Conservation (phyloP, 2,797 vertebrate species). For the Scleropages formosus region DNA sequence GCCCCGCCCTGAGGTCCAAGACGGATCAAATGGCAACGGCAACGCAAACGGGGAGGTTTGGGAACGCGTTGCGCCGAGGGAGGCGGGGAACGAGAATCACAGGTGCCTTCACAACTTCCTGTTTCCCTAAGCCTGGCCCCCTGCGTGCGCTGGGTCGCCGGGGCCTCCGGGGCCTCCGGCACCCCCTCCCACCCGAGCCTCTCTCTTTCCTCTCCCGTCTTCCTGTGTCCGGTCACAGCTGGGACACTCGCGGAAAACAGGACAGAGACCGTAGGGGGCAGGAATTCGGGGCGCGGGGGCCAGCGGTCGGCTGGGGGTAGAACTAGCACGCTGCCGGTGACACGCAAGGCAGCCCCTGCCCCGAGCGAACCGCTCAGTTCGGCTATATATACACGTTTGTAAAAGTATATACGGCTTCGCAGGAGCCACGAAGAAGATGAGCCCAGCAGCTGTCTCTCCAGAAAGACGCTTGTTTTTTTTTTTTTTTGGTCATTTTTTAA, state of each 20-base stretch:
- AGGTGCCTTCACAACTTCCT: constrained; percentile 71
- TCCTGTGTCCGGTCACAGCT: constrained; percentile 54
- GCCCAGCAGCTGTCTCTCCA: constrained; percentile 70
- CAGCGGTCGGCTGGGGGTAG: neutral
- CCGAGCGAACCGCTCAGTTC: constrained; percentile 69
- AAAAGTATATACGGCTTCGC: constrained; percentile 65
- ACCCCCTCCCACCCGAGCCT: constrained; percentile 1
- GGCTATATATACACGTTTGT: constrained; percentile 55
- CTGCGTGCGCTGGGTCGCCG: constrained; percentile 49
- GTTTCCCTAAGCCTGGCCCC: constrained; percentile 61
- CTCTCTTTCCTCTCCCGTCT: constrained; percentile 36
- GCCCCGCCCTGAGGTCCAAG: constrained; percentile 55
- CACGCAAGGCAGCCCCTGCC: constrained; percentile 55
- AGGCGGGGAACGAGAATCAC: constrained; percentile 69
- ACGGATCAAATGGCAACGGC: constrained; percentile 53
- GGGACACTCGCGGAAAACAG: constrained; percentile 64
- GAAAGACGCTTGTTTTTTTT: constrained; percentile 18
- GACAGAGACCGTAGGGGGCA: constrained; percentile 60
- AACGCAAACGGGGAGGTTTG: constrained; percentile 46
- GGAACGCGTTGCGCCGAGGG: constrained; percentile 54
- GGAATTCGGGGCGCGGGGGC: constrained; percentile 50
- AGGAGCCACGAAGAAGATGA: constrained; percentile 67
- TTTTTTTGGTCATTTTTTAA: too few species aligned
- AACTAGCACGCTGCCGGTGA: constrained; percentile 53
- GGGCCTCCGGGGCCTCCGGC: constrained; percentile 48